Evolutionary conservation across 1,140 invertebrate species (phyloP), one percentile per base, ranked within the genome.

Genomic region (Charaxes varanes): DNA sequence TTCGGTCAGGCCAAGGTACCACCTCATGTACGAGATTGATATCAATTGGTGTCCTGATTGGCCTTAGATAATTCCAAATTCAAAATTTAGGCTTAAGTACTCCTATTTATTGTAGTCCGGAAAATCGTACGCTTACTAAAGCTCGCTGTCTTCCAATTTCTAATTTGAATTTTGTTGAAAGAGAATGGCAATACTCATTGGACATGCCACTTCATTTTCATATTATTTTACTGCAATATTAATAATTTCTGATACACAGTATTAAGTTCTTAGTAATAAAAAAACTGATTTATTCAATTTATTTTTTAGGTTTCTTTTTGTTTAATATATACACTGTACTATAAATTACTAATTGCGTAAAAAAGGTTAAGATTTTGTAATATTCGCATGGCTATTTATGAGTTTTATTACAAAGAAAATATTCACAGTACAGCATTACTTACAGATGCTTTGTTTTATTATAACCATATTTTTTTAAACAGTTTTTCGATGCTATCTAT

Each of bases 1-100:
- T 80, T 68, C 74, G 76, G 71, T 83, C 79, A 83, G 77, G 77
- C 74, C 54, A 92, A 92, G 88, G 79, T 83, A 80, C 64, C 67
- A 73, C 60, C 57, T 54, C 48, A 66, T 67, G 53, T 66, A 64
- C 56, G 52, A 63, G 52, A 61, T 56, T 57, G 65, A 30, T 61
- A 62, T 37, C 33, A 49, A 79, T 78, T 76, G 74, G 73, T 79
- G 69, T 71, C 44, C 54, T 37, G 49, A 58, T 80, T 83, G 80
- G 79, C 76, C 79, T 72, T 68, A 52, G 73, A 71, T 65, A 63
- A 54, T 64, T 66, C 60, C 32, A 79, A 79, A 80, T 80, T 80
- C 23, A 12, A 26, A 26, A 26, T 26, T 28, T 15, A 14, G 27
- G n/a, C 15, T 15, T 15, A 26, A 12, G 23, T 3, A 2, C 8